A percentile compares a stretch with the other conserved stretches of the same genome.
These are phyloP conservation scores for Gnathonemus echidnorhynchus DNA, from an alignment of 2,113 vertebrate genomes.

Conservation along the genomic window DNA sequence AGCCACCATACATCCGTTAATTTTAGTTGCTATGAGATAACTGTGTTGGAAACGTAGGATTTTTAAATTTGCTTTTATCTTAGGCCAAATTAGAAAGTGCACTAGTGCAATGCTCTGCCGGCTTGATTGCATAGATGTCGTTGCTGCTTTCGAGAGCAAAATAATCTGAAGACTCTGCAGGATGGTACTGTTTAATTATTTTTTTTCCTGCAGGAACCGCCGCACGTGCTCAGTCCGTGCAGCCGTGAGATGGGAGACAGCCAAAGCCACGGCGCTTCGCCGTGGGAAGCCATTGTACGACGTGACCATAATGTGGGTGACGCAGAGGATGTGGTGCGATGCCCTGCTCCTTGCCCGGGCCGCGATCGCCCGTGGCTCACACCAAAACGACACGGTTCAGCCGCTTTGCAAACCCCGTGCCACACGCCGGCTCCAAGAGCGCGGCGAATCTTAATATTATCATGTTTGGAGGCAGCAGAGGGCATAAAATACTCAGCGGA, in stretches of 20 bases:
- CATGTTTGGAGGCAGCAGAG: background rate
- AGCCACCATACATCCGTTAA: slow-evolving; percentile 36
- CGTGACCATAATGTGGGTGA: background rate
- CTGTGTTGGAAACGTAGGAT: background rate
- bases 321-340: slow-evolving; percentile 1
- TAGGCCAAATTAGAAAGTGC: background rate
- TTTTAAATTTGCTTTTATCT: background rate
- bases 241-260: background rate
- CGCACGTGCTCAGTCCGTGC: background rate
- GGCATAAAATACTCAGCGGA: background rate
- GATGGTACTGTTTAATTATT: background rate
- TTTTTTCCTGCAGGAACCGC: background rate
- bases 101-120: background rate
- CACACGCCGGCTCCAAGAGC: background rate
- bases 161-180: background rate
- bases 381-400: slow-evolving; percentile 1
- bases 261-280: slow-evolving; percentile 2
- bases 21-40: slow-evolving; percentile 28
- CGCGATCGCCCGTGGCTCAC: background rate
- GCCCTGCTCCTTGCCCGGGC: background rate
- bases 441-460: background rate
- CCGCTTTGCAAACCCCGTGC: slow-evolving; percentile 4
- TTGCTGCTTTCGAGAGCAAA: background rate
- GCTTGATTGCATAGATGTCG: background rate
- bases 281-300: slow-evolving; percentile 8